These are phyloP conservation scores for Drosophila melanocephala DNA, from an alignment of 2,888 invertebrate genomes.

Conservation along the genomic window DNA sequence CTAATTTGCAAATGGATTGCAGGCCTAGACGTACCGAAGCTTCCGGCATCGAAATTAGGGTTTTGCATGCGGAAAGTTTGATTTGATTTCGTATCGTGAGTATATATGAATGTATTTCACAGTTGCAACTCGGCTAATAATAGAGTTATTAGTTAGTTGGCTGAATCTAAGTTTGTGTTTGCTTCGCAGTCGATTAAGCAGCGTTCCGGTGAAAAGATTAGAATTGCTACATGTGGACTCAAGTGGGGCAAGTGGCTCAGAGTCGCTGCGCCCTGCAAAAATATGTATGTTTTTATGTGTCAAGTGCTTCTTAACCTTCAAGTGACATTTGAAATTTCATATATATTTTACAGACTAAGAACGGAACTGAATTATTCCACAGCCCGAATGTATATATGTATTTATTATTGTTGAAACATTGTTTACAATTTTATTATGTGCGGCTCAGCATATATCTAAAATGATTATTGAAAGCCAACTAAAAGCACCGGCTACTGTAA, in stretches of 20 bases:
- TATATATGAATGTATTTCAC: constrained; percentile 21
- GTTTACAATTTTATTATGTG: not conserved
- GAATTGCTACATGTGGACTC: constrained; percentile 14
- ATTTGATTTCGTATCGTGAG: constrained; percentile 43
- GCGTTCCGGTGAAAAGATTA: constrained; percentile 37
- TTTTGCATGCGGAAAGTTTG: constrained; percentile 67
- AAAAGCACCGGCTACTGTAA: not conserved
- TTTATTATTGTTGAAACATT: not conserved
- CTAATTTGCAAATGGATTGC: constrained; percentile 76
- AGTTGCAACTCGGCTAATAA: constrained; percentile 54
- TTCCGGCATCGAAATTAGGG: constrained; percentile 77
- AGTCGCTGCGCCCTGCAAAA: not conserved
- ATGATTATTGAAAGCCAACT: not conserved
- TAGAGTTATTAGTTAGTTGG: constrained; percentile 66
- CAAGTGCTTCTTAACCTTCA: constrained; percentile 34
- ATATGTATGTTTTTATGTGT: constrained; percentile 11
- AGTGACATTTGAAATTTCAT: constrained; percentile 33
- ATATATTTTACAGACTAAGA: constrained; percentile 16
- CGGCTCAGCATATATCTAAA: not conserved
- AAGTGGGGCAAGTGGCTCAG: constrained; percentile 24
- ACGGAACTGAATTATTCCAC: constrained; percentile 3
- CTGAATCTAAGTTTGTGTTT: constrained; percentile 43
- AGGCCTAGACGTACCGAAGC: constrained; percentile 58
- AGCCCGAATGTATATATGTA: not conserved
- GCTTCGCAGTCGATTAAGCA: not conserved